Conservation (phyloP, 2,888 invertebrate genomes). For the Agriopis marginaria region DNA sequence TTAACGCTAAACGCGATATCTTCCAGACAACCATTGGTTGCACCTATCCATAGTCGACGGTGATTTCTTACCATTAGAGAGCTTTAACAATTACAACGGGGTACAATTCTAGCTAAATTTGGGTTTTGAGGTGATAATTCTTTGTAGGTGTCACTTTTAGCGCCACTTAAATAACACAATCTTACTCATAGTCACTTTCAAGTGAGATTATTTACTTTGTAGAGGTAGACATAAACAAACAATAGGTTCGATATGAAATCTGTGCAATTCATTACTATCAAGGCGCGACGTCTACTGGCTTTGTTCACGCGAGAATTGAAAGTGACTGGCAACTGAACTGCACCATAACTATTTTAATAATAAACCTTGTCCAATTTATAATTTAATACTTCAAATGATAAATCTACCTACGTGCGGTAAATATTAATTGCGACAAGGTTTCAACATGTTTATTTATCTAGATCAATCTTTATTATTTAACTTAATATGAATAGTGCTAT, state of each 20-base stretch:
- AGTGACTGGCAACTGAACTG: slow-evolving; percentile 68
- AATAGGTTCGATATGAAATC: slow-evolving; percentile 51
- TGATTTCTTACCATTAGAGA: no score
- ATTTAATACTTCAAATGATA: neutral
- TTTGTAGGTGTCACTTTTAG: no score
- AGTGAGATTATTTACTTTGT: slow-evolving; percentile 14
- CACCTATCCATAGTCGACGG: no score
- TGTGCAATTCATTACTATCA: slow-evolving; percentile 62
- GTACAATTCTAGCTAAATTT: neutral
- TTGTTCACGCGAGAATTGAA: slow-evolving; percentile 83
- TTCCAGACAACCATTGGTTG: no score
- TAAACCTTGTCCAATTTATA: slow-evolving; percentile 22
- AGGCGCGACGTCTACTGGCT: slow-evolving; percentile 63
- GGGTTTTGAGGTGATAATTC: neutral
- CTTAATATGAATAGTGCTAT: neutral
- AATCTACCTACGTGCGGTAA: neutral
- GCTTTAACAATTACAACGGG: no score
- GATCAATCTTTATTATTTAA: neutral
- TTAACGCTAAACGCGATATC: no score
- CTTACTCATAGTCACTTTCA: neutral
- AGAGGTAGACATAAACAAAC: slow-evolving; percentile 46
- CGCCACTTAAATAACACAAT: neutral
- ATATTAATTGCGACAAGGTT: slow-evolving; percentile 5
- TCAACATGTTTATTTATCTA: slow-evolving; percentile 5
- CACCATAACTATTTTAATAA: slow-evolving; percentile 28